A percentile compares a stretch with the other conserved stretches of the same genome.
Conservation (phyloP, 2,113 vertebrate species). For the Grammomys surdaster region DNA sequence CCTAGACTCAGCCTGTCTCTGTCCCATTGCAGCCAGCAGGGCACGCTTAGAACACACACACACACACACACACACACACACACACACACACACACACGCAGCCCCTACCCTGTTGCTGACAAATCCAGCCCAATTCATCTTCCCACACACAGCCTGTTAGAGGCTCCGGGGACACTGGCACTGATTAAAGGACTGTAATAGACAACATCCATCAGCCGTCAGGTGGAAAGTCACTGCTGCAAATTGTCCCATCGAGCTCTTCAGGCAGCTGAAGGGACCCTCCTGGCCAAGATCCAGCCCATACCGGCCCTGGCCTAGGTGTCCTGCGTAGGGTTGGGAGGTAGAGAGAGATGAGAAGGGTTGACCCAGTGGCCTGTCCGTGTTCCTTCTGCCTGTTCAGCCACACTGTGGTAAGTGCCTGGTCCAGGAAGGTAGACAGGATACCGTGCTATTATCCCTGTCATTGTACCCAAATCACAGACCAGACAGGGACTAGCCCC, state of each 20-base stretch:
- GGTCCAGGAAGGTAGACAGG: fast-evolving
- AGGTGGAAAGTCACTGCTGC: slow-evolving; percentile 83
- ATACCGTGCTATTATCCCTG: neutral
- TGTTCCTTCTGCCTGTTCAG: neutral
- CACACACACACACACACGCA: neutral
- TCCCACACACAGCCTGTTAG: slow-evolving; percentile 82
- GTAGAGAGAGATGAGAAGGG: neutral
- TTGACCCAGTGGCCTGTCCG: neutral
- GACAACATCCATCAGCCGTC: slow-evolving; percentile 88
- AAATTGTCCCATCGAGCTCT: slow-evolving; percentile 79
- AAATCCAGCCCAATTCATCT: slow-evolving; percentile 79
- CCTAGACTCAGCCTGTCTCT: neutral
- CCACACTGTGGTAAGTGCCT: fast-evolving
- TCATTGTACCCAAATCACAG: fast-evolving
- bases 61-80: no score
- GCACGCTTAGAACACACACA: no score
- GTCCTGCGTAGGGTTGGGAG: neutral
- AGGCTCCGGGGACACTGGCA: slow-evolving; percentile 83
- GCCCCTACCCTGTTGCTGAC: neutral
- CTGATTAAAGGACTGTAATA: slow-evolving; percentile 92
- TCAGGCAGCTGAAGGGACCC: neutral
- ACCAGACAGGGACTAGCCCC: fast-evolving
- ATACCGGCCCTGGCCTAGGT: neutral
- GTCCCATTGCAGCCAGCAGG: fast-evolving
- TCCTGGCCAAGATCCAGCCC: neutral